Conservation (phyloP, 2,797 vertebrate species). For the Pachyuromys duprasi region DNA sequence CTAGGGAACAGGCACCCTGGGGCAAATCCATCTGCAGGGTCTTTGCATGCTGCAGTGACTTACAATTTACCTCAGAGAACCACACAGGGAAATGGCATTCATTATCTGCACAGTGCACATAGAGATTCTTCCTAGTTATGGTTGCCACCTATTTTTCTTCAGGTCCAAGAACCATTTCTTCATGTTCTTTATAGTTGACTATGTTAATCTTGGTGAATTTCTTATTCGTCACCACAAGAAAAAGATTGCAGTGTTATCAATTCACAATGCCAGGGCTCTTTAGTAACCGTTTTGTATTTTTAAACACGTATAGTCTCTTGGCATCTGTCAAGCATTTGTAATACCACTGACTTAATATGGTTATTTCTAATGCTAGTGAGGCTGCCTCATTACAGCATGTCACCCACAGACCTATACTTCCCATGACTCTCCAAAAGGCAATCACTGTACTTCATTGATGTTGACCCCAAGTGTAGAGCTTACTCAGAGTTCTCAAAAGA, state of each 20-base stretch:
- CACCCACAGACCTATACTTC: neutral
- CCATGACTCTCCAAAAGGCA: neutral
- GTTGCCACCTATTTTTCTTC: neutral
- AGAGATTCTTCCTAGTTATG: neutral
- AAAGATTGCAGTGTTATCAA: neutral
- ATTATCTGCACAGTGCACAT: neutral
- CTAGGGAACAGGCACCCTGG: neutral
- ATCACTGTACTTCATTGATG: neutral
- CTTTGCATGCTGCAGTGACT: neutral
- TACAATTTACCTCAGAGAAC: neutral
- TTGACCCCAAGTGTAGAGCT: neutral
- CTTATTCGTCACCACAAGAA: neutral
- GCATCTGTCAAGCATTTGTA: neutral
- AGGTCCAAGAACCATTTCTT: neutral
- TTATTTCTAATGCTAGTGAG: neutral
- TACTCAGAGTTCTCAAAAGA: neutral
- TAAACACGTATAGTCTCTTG: neutral
- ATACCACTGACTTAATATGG: neutral
- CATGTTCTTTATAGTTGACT: constrained; percentile 27
- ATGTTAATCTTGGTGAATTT: neutral
- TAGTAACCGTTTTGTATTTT: neutral
- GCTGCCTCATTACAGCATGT: neutral
- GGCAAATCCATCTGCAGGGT: neutral
- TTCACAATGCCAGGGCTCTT: neutral
- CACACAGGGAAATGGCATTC: neutral